Conservation (phyloP, 2,113 vertebrate species). For the Zonotrichia leucophrys region DNA sequence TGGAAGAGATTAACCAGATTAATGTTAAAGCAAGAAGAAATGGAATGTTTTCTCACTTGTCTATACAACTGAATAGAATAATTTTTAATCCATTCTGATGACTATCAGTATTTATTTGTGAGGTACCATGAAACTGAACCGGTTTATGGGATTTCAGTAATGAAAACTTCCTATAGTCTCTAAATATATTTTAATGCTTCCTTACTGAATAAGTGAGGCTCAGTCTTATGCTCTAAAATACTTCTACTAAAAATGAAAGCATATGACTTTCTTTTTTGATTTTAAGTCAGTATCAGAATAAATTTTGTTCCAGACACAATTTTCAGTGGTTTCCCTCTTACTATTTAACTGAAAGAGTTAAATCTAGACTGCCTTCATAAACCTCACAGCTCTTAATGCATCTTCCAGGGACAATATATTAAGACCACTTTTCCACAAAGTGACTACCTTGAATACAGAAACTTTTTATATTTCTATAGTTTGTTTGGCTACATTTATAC, state of each 20-base stretch:
- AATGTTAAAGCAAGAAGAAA: not conserved
- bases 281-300: not conserved
- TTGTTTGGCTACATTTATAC: not conserved
- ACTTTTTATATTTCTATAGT: not conserved
- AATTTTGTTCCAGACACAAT: not conserved
- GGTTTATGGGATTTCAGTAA: not conserved
- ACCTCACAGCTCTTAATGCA: not conserved
- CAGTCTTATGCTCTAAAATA: not conserved
- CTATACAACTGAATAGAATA: not conserved
- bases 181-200: not conserved
- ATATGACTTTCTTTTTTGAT: not conserved
- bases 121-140: not conserved
- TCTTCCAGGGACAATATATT: not conserved
- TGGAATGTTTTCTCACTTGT: not conserved
- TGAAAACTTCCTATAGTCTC: not conserved
- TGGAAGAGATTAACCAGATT: not conserved
- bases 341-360: not conserved
- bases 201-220: not conserved
- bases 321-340: not conserved
- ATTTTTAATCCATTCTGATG: not conserved
- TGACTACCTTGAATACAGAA: not conserved
- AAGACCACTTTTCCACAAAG: not conserved
- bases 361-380: not conserved
- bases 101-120: not conserved
- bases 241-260: not conserved